Percentiles rank a stretch among this genome's conserved stretches.
Conservation (phyloP, 1,140 invertebrate genomes). For the Ditylenchus dipsaci region DNA sequence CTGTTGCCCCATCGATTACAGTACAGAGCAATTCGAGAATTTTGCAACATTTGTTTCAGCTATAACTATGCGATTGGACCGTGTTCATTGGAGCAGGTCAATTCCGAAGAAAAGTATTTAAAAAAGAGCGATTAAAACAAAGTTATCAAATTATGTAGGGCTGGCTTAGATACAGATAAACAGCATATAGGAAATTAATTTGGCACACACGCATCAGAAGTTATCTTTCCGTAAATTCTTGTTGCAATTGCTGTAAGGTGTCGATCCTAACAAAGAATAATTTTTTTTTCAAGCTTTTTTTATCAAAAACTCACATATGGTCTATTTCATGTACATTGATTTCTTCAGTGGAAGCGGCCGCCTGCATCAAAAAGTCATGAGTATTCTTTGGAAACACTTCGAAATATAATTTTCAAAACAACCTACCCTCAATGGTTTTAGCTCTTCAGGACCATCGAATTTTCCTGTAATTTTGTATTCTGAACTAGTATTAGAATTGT, state of each 20-base stretch:
- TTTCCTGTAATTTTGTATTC: neutral
- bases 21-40: too few species aligned
- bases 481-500: too few species aligned
- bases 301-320: slow-evolving; percentile 15
- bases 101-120: too few species aligned
- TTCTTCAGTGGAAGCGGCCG: slow-evolving; percentile 26
- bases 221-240: slow-evolving; percentile 33
- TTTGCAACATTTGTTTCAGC: too few species aligned
- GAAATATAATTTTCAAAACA: neutral
- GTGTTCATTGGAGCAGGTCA: too few species aligned
- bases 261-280: slow-evolving; percentile 14
- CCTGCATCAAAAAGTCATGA: slow-evolving; percentile 8
- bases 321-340: slow-evolving; percentile 31
- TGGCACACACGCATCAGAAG: neutral
- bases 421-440: slow-evolving; percentile 14
- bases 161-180: too few species aligned
- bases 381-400: neutral
- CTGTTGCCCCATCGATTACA: too few species aligned
- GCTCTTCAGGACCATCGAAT: slow-evolving; percentile 3
- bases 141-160: too few species aligned
- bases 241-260: slow-evolving; percentile 29
- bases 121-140: too few species aligned
- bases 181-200: neutral
- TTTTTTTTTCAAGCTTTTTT: too few species aligned
- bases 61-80: too few species aligned